Base-by-base conservation (phyloP, 2,113 vertebrate species). In the Cyprinodon variegatus region DNA sequence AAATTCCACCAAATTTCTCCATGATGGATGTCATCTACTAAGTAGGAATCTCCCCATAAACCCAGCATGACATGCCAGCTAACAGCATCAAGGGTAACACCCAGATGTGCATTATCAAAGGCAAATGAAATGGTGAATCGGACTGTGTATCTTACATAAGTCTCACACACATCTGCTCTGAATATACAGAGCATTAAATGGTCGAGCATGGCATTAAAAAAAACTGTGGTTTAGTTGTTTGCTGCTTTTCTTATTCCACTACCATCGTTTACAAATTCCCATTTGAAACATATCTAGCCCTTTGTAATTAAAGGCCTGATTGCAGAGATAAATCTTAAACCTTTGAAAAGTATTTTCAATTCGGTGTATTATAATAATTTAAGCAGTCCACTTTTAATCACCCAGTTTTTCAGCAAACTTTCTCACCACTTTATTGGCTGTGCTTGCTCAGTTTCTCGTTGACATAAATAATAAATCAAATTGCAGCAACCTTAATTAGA, bases 31-130 rank as follows among this genome's bases (percentile, higher is more conserved):
- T 73, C 77, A 66, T 60, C 74, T 76, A 74, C 78, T 63, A 65
- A 57, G 40, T 29, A 48, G 3, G 79, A 85, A 82, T 84, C 79
- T 77, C 57, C 79, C 72, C 70, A 62, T 78, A 79, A 89, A 81
- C n/a, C 64, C 69, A 66, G 74, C n/a, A 38, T 77, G 29, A 79
- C 79, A 87, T 67, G 59, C 41, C 66, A 76, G 65, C 68, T 17
- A 62, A 65, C 65, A 72, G 38, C 37, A 84, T 48, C 43, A 70
- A 76, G 67, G 83, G 43, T 6, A 76, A 69, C 68, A 73, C 50
- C 14, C 15, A 14, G 60, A 74, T 81, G 75, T 60, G 72, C 68
- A 57, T 74, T 67, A 61, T 62, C 36, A 46, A 12, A 37, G 22
- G 10, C 41, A 67, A 78, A 7, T 14, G 2, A 40, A n/a, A 48